Evolutionary conservation across 2,888 invertebrate genomes (phyloP).

Genomic region (Scaptomyza reducta): DNA sequence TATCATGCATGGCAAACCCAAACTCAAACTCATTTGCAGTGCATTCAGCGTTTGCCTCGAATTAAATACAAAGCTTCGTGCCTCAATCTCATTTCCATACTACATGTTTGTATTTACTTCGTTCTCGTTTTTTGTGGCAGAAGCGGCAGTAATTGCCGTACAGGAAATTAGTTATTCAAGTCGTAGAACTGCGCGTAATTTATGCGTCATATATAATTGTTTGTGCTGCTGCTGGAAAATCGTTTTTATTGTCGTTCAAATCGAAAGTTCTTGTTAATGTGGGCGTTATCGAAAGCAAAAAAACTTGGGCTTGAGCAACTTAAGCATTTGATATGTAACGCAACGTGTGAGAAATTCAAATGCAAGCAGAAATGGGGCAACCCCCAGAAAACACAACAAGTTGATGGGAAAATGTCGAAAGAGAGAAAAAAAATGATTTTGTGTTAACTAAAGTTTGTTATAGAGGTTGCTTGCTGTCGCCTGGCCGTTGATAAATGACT

Average conservation of each 20-base stretch:
- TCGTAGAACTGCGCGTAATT: slow-evolving; percentile 57
- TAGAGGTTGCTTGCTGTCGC: slow-evolving; percentile 23
- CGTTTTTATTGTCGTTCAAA: slow-evolving; percentile 52
- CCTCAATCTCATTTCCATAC: slow-evolving; percentile 38
- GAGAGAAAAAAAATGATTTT: slow-evolving; percentile 2
- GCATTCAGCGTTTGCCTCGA: slow-evolving; percentile 59
- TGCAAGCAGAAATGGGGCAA: slow-evolving; percentile 48
- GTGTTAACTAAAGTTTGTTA: slow-evolving; percentile 16
- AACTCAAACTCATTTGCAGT: slow-evolving; percentile 59
- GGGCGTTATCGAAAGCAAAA: slow-evolving; percentile 57
- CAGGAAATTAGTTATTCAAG: slow-evolving; percentile 77
- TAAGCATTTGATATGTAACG: slow-evolving; percentile 57
- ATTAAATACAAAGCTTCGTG: slow-evolving; percentile 45
- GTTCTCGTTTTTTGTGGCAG: slow-evolving; percentile 1
- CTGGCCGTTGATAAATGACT: slow-evolving; percentile 67
- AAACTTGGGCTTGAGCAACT: not conserved
- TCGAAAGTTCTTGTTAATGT: slow-evolving; percentile 68
- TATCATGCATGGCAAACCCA: slow-evolving; percentile 63
- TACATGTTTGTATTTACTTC: slow-evolving; percentile 35
- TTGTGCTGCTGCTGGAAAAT: slow-evolving; percentile 71
- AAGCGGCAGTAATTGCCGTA: slow-evolving; percentile 67
- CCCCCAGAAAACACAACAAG: slow-evolving; percentile 3
- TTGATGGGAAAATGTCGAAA: slow-evolving; percentile 54
- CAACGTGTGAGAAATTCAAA: slow-evolving; percentile 70
- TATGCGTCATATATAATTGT: slow-evolving; percentile 69